phyloP scores from a whole-genome alignment of 2,113 vertebrate genomes.

The Pluvianellus socialis region DNA sequence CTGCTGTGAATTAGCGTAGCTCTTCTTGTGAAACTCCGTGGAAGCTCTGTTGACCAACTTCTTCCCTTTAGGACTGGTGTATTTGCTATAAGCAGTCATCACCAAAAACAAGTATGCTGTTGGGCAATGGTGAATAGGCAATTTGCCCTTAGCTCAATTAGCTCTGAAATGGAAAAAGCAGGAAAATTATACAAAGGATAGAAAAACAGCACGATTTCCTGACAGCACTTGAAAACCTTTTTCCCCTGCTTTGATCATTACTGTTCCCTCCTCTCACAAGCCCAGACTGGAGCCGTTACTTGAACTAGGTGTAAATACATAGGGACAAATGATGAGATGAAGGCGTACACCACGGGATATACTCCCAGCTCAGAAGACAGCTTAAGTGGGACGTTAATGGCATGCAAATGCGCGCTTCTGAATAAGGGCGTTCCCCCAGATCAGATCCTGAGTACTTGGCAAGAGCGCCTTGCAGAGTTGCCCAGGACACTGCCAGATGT shows the following conservation, averaged over 20 bases:
- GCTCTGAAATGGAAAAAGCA: not conserved
- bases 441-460: not conserved
- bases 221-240: not conserved
- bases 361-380: not conserved
- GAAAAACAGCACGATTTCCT: not conserved
- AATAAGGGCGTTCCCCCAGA: not conserved
- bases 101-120: not conserved
- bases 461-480: not conserved
- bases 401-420: not conserved
- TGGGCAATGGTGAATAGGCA: not conserved
- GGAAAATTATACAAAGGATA: not conserved
- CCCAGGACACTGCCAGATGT: not conserved
- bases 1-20: not conserved
- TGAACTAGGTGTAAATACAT: not conserved
- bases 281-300: not conserved
- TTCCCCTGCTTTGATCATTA: not conserved
- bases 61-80: not conserved
- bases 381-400: not conserved
- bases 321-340: not conserved
- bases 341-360: not conserved
- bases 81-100: not conserved
- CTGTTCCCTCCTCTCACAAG: not conserved
- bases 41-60: not conserved
- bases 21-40: not conserved
- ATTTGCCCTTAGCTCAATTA: not conserved